Evolutionary conservation across 2,113 vertebrate genomes (phyloP), one percentile per base, ranked within the genome.

Genomic region (Lepus europaeus): DNA sequence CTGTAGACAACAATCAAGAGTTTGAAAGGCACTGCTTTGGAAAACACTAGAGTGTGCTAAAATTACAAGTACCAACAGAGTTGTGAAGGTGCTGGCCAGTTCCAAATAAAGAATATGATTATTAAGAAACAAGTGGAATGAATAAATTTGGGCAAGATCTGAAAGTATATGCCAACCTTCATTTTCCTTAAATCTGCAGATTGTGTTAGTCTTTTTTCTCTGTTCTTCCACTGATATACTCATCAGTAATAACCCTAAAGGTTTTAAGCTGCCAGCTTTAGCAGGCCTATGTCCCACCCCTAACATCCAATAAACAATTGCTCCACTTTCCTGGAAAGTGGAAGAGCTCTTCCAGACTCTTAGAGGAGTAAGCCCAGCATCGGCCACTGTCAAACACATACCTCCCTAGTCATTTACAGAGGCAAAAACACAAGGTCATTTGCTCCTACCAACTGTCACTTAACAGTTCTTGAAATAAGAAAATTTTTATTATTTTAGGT

Each of bases 91-190:
- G 53, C 66, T 61, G 19, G 83, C 31, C 45, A 85, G n/a, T 88
- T 92, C 68, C 86, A 93, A 89, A 77, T 73, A 91, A 89, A 95
- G 49, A 82, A 69, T 74, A 39, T 76, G 17, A 61, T 45, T 64
- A 93, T 36, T 82, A 68, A 80, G 59, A 89, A 93, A 11, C 23
- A 91, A 76, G 45, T 81, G 49, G 45, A 79, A 56, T 63, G n/a
- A 95, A 64, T 63, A 59, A 2, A 68, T 16, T 49, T 61, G 66
- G 51, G 25, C 90, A 91, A 53, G 49, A 92, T 87, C 45, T 64
- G 17, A 83, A 83, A 56, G 29, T 82, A 49, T 12, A 91, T 5
- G 20, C 89, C n/a, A 45, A 23, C 27, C 45, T 79, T 87, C 68
- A 64, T 61, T 66, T 90, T 72, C 69, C 87, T 70, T 80, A n/a